These are phyloP conservation scores for Halocynthia roretzi DNA, from an alignment of 23 tunicate genomes.

Conservation along the genomic window DNA sequence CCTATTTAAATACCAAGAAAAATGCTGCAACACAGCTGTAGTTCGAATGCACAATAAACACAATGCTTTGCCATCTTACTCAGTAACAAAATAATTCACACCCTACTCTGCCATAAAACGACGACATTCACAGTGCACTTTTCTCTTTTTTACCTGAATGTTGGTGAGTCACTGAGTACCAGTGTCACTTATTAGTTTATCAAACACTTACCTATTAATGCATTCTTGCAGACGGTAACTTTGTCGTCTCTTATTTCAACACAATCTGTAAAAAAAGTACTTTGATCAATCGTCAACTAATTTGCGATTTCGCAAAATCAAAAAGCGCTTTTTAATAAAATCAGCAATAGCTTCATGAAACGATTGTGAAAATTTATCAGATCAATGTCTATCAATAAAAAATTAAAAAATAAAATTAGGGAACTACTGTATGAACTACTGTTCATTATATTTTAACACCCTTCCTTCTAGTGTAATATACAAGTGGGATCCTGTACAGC, in stretches of 20 bases:
- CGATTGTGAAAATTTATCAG: too few relatives aligned
- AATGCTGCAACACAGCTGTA: too few relatives aligned
- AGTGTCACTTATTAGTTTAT: not conserved
- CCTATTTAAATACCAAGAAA: too few relatives aligned
- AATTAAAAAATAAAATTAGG: too few relatives aligned
- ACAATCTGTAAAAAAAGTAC: slow-evolving; percentile 55
- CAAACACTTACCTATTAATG: slow-evolving; percentile 59
- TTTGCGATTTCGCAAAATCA: too few relatives aligned
- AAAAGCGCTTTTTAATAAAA: not conserved
- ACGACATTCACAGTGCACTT: not conserved
- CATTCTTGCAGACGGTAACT: slow-evolving; percentile 79
- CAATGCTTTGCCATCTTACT: not conserved
- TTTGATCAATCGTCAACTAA: not conserved
- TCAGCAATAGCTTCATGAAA: not conserved
- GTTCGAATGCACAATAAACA: too few relatives aligned
- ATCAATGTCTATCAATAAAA: too few relatives aligned
- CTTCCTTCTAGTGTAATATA: too few relatives aligned
- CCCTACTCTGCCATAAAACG: not conserved
- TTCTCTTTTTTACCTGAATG: not conserved
- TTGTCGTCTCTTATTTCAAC: slow-evolving; percentile 98
- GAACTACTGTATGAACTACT: too few relatives aligned
- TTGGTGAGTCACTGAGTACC: too few relatives aligned
- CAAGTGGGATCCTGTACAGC: too few relatives aligned
- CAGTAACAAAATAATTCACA: not conserved
- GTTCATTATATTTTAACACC: too few relatives aligned